phyloP scores from a whole-genome alignment of 2,113 vertebrate species.

The Centropristis striata region DNA sequence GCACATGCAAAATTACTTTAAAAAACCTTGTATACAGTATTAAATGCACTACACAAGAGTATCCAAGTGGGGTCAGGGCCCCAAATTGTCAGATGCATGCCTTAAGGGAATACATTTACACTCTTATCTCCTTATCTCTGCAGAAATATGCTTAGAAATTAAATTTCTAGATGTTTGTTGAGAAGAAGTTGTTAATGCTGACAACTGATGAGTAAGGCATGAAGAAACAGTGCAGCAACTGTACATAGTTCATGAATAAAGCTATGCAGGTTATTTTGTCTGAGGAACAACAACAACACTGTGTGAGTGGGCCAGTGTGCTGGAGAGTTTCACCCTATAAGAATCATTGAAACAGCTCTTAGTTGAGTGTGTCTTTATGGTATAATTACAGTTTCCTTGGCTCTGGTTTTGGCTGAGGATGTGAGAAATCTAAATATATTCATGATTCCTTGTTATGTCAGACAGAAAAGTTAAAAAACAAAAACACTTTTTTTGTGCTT shows the following conservation, averaged over 20 bases:
- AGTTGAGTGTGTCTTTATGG: neutral
- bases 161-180: too few species aligned
- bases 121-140: too few species aligned
- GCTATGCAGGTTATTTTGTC: neutral
- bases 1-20: too few species aligned
- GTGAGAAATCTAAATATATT: slow-evolving; percentile 25
- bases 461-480: neutral
- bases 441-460: neutral
- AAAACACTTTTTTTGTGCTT: neutral
- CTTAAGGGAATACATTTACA: too few species aligned
- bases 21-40: neutral
- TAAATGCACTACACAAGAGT: neutral
- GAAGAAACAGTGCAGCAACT: neutral
- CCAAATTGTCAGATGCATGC: neutral
- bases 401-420: neutral
- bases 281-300: neutral
- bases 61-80: neutral
- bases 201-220: neutral
- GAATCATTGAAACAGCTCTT: neutral
- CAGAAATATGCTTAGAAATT: too few species aligned
- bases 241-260: neutral
- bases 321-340: neutral
- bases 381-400: slow-evolving; percentile 1
- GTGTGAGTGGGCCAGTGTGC: too few species aligned
- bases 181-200: neutral